These are phyloP conservation scores for Thalassarche chlororhynchos DNA, from an alignment of 2,113 vertebrate species.

Conservation along the genomic window DNA sequence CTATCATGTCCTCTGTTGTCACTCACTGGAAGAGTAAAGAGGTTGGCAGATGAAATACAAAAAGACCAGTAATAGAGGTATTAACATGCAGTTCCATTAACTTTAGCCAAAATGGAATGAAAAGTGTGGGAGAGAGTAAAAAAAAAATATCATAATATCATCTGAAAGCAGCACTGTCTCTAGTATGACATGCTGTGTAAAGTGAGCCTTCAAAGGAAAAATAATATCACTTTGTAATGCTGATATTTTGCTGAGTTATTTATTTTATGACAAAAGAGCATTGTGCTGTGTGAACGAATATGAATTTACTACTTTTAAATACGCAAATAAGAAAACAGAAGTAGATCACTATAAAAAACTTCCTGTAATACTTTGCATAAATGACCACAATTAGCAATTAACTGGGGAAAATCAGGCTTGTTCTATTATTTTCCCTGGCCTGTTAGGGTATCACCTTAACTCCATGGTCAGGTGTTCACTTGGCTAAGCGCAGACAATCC, in stretches of 20 bases:
- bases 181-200: neutral
- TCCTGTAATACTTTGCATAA: neutral
- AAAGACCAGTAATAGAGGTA: neutral
- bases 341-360: neutral
- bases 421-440: neutral
- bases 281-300: neutral
- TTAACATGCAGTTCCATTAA: neutral
- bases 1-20: neutral
- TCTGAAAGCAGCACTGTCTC: constrained; percentile 31
- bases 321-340: constrained; percentile 33
- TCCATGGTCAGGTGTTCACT: neutral
- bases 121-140: neutral
- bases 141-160: neutral
- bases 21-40: neutral
- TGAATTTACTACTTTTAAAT: constrained; percentile 22
- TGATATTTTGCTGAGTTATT: constrained; percentile 58
- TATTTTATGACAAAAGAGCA: constrained; percentile 44
- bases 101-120: constrained; percentile 3
- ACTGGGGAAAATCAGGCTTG: neutral
- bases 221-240: constrained; percentile 42
- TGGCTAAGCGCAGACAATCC: neutral
- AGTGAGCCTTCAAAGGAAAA: constrained; percentile 60
- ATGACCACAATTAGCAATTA: neutral
- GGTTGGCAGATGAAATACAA: neutral
- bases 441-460: neutral